Percentiles rank a stretch among this genome's conserved stretches.
These are phyloP conservation scores for Sipunculus nudus DNA, from an alignment of 2,888 invertebrate species.

Conservation along the genomic window DNA sequence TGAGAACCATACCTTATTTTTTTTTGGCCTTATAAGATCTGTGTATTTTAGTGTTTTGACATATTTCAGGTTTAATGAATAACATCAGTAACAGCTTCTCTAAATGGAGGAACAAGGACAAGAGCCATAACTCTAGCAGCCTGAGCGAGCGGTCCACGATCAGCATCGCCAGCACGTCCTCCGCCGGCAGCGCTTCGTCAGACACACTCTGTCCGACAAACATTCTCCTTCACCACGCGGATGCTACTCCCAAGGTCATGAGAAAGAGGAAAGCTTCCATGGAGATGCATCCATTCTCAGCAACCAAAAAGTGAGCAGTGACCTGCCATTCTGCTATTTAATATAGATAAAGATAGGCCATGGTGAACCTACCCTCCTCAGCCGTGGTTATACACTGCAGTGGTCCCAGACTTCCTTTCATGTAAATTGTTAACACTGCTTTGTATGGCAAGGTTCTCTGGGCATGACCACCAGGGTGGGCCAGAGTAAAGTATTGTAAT, in stretches of 20 bases:
- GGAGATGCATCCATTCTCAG: conserved; percentile 52
- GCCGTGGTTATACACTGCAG: no score
- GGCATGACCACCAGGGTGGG: no score
- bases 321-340: no score
- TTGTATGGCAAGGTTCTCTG: no score
- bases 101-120: conserved; percentile 47
- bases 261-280: conserved; percentile 50
- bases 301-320: conserved; percentile 56
- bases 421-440: no score
- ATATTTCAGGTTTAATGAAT: conserved; percentile 55
- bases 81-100: conserved; percentile 59
- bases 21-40: no score
- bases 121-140: conserved; percentile 26
- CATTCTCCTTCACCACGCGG: not conserved
- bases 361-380: no score
- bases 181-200: not conserved
- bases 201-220: not conserved
- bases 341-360: no score
- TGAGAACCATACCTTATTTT: no score
- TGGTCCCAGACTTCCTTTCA: no score
- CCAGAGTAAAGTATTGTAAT: no score
- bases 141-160: conserved; percentile 26
- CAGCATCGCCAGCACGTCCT: conserved; percentile 1
- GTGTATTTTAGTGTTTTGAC: no score
- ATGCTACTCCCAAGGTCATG: conserved; percentile 52